phyloP scores from a whole-genome alignment of 64 coral and sea anemone genomes.

The Catalaphyllia jardinei region DNA sequence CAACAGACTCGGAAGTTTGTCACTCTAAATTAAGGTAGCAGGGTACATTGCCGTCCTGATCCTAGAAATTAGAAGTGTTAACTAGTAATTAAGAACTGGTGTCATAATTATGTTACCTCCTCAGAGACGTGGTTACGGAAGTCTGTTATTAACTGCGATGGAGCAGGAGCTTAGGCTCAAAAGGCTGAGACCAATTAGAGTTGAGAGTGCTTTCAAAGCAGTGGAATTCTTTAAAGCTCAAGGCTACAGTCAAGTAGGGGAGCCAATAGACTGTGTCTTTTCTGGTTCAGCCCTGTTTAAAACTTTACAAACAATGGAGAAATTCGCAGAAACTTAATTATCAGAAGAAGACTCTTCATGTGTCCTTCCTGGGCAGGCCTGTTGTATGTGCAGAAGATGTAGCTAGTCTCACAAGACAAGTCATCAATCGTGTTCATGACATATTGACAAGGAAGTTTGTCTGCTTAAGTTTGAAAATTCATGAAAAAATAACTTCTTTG shows the following conservation, averaged over 20 bases:
- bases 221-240: conserved; percentile 77
- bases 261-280: conserved; percentile 56
- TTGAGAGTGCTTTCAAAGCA: conserved; percentile 87
- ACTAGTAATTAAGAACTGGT: background rate
- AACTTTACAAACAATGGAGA: conserved; percentile 89
- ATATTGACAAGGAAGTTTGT: no score
- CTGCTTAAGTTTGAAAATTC: no score
- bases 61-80: background rate
- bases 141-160: conserved; percentile 52
- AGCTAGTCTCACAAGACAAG: no score
- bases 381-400: no score
- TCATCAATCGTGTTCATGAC: no score
- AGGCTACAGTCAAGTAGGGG: conserved; percentile 76
- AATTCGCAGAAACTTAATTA: background rate
- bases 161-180: conserved; percentile 59
- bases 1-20: no score
- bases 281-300: conserved; percentile 79
- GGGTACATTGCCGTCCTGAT: no score
- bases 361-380: background rate
- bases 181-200: conserved; percentile 63
- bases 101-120: conserved; percentile 5
- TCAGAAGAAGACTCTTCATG: background rate
- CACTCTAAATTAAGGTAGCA: no score
- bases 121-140: conserved; percentile 83
- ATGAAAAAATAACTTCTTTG: no score